These are phyloP conservation scores for Steinernema hermaphroditum DNA, from an alignment of 2,888 invertebrate species.

Conservation along the genomic window DNA sequence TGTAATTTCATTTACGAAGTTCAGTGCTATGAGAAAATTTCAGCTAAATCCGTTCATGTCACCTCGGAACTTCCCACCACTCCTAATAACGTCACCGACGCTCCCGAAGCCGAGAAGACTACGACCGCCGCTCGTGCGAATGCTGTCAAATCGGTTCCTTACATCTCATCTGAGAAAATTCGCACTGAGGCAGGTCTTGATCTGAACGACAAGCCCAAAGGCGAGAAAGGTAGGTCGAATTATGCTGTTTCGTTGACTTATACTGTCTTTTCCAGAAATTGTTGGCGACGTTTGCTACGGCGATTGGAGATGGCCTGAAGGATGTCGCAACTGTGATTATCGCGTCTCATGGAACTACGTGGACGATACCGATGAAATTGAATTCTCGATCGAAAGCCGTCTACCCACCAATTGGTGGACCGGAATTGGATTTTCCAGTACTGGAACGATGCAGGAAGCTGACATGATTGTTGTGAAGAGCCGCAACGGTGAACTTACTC, in stretches of 20 bases:
- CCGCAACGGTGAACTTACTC: conserved; percentile 47
- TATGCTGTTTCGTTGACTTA: not conserved
- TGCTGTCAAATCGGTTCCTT: conserved; percentile 19
- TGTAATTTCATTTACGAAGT: not conserved
- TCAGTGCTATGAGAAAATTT: not conserved
- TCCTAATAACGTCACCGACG: not conserved
- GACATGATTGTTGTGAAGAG: conserved; percentile 62
- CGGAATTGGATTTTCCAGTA: conserved; percentile 59
- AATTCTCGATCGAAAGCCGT: conserved; percentile 65
- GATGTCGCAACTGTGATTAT: conserved; percentile 63
- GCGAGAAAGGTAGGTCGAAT: not conserved
- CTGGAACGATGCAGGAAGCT: conserved; percentile 62
- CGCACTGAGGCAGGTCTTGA: conserved; percentile 16
- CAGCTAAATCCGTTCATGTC: not conserved
- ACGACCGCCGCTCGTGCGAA: conserved; percentile 8
- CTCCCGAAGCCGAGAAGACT: not conserved
- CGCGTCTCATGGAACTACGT: conserved; percentile 61
- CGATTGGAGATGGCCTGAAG: conserved; percentile 62
- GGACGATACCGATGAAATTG: conserved; percentile 62
- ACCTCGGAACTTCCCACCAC: conserved; percentile 1
- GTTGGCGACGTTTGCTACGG: conserved; percentile 63
- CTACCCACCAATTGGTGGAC: conserved; percentile 61
- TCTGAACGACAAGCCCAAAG: conserved; percentile 8
- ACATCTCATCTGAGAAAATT: conserved; percentile 10
- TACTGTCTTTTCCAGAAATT: conserved; percentile 32